Evolutionary conservation across 2,797 vertebrate species (phyloP).

Genomic region (Salarias fasciatus): DNA sequence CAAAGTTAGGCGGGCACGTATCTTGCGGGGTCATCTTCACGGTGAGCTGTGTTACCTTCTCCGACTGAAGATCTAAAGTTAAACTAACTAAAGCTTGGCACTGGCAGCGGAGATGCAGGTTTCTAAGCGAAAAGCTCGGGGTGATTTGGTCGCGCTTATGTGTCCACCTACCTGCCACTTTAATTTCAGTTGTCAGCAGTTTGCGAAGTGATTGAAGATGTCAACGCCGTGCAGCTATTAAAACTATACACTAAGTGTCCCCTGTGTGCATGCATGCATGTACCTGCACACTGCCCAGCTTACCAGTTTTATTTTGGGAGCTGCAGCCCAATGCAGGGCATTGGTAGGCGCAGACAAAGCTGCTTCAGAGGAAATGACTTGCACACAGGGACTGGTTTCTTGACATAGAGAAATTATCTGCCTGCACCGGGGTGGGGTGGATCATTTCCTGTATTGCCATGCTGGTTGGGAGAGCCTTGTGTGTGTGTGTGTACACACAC

Average conservation of each 20-base stretch:
- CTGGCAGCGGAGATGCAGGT: no score
- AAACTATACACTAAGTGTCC: not conserved
- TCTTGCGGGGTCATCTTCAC: no score
- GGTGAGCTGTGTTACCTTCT: no score
- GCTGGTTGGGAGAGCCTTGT: slow-evolving; percentile 62
- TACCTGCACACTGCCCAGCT: slow-evolving; percentile 7
- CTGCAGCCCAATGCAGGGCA: slow-evolving; percentile 17
- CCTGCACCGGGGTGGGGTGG: slow-evolving; percentile 77
- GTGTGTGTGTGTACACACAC: slow-evolving; percentile 11
- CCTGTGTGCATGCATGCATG: not conserved
- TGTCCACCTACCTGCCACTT: no score
- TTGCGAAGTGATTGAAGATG: no score
- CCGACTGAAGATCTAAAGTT: no score
- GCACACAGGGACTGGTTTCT: slow-evolving; percentile 83
- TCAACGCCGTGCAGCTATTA: no score
- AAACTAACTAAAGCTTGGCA: no score
- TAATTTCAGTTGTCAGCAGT: no score
- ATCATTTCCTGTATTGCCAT: slow-evolving; percentile 87
- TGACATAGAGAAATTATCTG: slow-evolving; percentile 82
- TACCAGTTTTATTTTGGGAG: slow-evolving; percentile 4
- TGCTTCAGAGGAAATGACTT: slow-evolving; percentile 83
- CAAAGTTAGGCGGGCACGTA: no score
- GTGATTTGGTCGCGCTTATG: no score
- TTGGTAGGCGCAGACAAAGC: slow-evolving; percentile 25
- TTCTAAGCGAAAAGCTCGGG: no score